Evolutionary conservation across 2,888 invertebrate genomes (phyloP).

Genomic region (Euspilapteryx auroguttella): DNA sequence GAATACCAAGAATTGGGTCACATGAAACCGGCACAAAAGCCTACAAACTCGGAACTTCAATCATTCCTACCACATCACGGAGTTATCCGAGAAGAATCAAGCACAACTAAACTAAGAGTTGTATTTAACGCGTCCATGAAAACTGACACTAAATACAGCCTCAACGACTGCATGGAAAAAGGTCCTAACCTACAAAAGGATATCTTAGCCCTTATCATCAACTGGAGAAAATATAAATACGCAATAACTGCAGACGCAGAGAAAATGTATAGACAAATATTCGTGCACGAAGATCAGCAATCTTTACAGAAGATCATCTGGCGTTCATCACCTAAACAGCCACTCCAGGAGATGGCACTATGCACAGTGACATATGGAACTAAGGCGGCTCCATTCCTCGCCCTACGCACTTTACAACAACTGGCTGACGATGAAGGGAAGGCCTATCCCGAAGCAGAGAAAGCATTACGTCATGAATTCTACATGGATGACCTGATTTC

Average conservation of each 20-base stretch:
- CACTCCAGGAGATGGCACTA: neutral
- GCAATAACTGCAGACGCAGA: neutral
- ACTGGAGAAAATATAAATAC: neutral
- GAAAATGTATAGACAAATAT: neutral
- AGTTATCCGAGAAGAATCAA: neutral
- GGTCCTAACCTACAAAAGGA: constrained; percentile 1
- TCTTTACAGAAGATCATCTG: neutral
- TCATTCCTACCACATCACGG: neutral
- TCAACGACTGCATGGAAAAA: neutral
- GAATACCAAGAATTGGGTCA: neutral
- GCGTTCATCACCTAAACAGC: neutral
- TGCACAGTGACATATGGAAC: neutral
- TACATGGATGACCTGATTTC: constrained; percentile 2
- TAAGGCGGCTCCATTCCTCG: neutral
- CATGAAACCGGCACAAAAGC: neutral
- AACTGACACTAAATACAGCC: neutral
- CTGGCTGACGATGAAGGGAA: constrained; percentile 1
- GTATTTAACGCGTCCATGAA: neutral
- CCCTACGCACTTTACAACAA: neutral
- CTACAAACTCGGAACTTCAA: neutral
- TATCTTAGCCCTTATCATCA: neutral
- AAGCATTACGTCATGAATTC: neutral
- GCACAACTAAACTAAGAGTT: neutral
- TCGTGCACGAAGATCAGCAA: neutral
- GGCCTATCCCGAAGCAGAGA: neutral